A percentile compares a stretch with the other conserved stretches of the same genome.
Conservation (phyloP, 2,797 vertebrate genomes). For the Argyrosomus regius region DNA sequence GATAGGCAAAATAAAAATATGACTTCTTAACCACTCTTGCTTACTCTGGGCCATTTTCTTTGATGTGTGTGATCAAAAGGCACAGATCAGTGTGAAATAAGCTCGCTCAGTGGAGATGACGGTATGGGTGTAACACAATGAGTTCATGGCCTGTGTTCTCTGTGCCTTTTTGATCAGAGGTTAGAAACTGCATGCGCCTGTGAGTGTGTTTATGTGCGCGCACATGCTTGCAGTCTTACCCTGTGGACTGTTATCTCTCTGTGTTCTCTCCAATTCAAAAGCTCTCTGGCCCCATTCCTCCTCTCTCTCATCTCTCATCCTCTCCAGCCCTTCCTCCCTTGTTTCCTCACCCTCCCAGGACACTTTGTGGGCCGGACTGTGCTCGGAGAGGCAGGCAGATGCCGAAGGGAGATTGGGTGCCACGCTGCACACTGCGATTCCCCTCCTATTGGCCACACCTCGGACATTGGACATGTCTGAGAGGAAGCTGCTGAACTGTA, state of each 20-base stretch:
- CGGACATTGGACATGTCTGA: conserved; percentile 90
- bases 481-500: conserved; percentile 92
- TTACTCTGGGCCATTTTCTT: conserved; percentile 62
- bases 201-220: conserved; percentile 19
- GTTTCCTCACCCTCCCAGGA: conserved; percentile 91
- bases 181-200: conserved; percentile 22
- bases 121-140: conserved; percentile 59
- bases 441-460: conserved; percentile 86
- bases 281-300: conserved; percentile 82
- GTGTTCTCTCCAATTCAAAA: conserved; percentile 79
- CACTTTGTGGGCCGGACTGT: conserved; percentile 92
- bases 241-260: conserved; percentile 72
- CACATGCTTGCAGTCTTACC: conserved; percentile 64
- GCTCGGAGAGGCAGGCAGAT: conserved; percentile 88
- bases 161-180: conserved; percentile 59
- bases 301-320: conserved; percentile 73
- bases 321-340: conserved; percentile 71
- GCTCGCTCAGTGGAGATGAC: conserved; percentile 54
- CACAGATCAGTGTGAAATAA: conserved; percentile 66
- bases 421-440: conserved; percentile 96
- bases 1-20: conserved; percentile 57
- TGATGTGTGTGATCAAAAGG: conserved; percentile 75
- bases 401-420: conserved; percentile 92
- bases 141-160: conserved; percentile 49
- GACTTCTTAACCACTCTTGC: conserved; percentile 44